Base-by-base conservation (phyloP, 2,888 invertebrate genomes). In the Eumacrocentrus americanus region DNA sequence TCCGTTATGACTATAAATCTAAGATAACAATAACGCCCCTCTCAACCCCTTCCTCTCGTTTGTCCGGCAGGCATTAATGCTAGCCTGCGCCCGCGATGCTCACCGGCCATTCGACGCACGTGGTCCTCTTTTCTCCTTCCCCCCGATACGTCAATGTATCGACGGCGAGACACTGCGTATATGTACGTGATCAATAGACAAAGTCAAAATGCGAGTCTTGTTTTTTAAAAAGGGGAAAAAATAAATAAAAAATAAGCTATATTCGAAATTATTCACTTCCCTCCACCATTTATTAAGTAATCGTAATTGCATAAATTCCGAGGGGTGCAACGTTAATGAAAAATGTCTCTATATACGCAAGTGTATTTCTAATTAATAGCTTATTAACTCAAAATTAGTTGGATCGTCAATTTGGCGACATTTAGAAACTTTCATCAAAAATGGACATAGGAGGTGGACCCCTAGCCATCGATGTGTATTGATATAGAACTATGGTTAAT, bases 1-100 rank as follows among this genome's bases (percentile, higher is more conserved):
- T 80, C 79, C 80, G 78, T 80, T 80, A 80, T 79, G 80, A 80
- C 79, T 80, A 80, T 80, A 80, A 80, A 80, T 80, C 79, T 80
- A 78, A 80, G 79, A 80, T 80, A 80, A 80, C 80, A 80, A 80
- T 80, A 80, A 79, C 78, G 79, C 77, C 77, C 75, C 63, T 58
- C 64, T 64, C 67, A 65, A 70, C 72, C 67, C 71, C 61, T 56
- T 29, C 48, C 48, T 61, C 61, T 61, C 64, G 63, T 63, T 60
- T 67, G 66, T 68, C 68, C 67, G 54, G 63, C 65, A 66, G 71
- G 72, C 75, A 74, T 77, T 76, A 77, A 76, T 74, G 73, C 71
- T 70, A 9, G 73, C 69, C 72, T 72, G 73, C 70, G 67, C 70
- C 60, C 69, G 66, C 68, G 67, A 70, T 68, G 65, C 65, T 71